phyloP scores from a whole-genome alignment of 2,888 invertebrate species.

The Argynnis bischoffii region DNA sequence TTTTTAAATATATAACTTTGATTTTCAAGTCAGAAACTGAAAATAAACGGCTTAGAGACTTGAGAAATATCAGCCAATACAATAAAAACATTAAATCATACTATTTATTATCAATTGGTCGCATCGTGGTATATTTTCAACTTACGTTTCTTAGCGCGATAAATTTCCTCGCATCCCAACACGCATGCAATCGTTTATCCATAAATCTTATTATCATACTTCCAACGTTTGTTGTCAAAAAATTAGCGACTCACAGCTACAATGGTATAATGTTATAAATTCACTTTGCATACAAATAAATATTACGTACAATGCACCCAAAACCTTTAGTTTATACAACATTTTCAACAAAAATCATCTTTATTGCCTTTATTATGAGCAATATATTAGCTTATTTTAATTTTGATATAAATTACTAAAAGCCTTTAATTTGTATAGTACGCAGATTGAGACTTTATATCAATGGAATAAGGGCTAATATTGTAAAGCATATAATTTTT shows the following conservation, averaged over 20 bases:
- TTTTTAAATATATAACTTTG: too few species aligned
- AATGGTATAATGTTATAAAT: constrained; percentile 38
- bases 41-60: too few species aligned
- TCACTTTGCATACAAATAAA: constrained; percentile 36
- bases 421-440: constrained; percentile 24
- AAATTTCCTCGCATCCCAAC: constrained; percentile 24
- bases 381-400: constrained; percentile 6
- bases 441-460: constrained; percentile 25
- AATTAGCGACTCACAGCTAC: constrained; percentile 36
- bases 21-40: too few species aligned
- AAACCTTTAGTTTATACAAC: not conserved
- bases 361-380: not conserved
- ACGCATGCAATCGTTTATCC: constrained; percentile 34
- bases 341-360: constrained; percentile 6
- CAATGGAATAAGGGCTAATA: constrained; percentile 30
- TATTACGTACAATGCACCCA: constrained; percentile 22
- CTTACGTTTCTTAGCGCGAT: constrained; percentile 17
- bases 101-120: constrained; percentile 19
- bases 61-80: too few species aligned
- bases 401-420: constrained; percentile 1
- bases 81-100: constrained; percentile 3
- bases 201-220: constrained; percentile 35
- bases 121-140: constrained; percentile 11
- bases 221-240: constrained; percentile 36
- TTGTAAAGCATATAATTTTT: constrained; percentile 31